Evolutionary conservation across 2,888 invertebrate species (phyloP).

Genomic region (Lamproptera curius): DNA sequence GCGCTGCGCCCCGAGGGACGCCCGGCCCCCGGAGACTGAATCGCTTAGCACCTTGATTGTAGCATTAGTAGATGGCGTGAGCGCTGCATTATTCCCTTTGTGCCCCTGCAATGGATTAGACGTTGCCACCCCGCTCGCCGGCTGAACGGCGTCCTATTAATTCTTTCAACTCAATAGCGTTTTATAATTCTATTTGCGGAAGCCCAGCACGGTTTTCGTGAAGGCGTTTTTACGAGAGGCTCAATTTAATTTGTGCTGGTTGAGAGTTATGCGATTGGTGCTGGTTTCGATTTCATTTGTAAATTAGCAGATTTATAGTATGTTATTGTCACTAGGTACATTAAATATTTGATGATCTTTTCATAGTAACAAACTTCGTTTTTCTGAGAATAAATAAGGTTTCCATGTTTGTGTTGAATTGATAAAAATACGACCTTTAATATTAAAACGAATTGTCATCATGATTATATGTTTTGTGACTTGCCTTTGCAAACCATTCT

Average conservation of each 20-base stretch:
- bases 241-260: background rate
- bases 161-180: conserved; percentile 16
- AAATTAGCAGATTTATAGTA: background rate
- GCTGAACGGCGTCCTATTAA: conserved; percentile 10
- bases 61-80: conserved; percentile 22
- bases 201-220: background rate
- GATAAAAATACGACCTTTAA: too few relatives aligned
- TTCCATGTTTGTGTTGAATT: too few relatives aligned
- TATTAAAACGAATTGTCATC: too few relatives aligned
- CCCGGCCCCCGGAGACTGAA: conserved; percentile 27
- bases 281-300: too few relatives aligned
- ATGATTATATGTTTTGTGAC: too few relatives aligned
- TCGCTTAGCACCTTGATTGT: conserved; percentile 32
- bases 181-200: conserved; percentile 17
- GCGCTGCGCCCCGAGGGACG: conserved; percentile 24
- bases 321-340: background rate
- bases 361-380: too few relatives aligned
- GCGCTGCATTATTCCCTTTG: conserved; percentile 33
- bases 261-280: background rate
- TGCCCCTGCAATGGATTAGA: conserved; percentile 31
- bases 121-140: conserved; percentile 20
- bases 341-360: too few relatives aligned
- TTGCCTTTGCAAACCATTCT: too few relatives aligned
- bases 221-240: background rate
- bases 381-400: too few relatives aligned